These are phyloP conservation scores for Schizothorax lantsangensis DNA, from an alignment of 2,797 vertebrate species.

Conservation along the genomic window DNA sequence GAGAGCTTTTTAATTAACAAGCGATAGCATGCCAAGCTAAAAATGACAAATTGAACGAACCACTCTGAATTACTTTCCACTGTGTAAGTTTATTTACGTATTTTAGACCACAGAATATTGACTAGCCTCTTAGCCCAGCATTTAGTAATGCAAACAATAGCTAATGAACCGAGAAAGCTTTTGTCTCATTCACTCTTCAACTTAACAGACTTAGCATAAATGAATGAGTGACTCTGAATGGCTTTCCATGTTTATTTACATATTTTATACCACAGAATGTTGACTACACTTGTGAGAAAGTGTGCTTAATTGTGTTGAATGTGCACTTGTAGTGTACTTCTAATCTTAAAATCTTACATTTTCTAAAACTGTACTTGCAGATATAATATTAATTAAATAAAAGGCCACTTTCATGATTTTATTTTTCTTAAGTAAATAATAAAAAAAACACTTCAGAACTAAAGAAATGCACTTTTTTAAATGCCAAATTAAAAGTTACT, in stretches of 20 bases:
- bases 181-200: conserved; percentile 19
- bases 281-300: neutral
- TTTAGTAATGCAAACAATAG: conserved; percentile 36
- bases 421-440: neutral
- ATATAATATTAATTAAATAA: neutral
- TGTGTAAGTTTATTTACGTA: conserved; percentile 10
- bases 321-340: neutral
- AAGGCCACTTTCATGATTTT: neutral
- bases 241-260: neutral
- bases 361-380: neutral
- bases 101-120: conserved; percentile 11
- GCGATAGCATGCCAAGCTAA: neutral
- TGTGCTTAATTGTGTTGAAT: neutral
- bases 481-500: neutral
- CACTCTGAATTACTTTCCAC: neutral
- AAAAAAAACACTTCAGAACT: neutral
- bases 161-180: conserved; percentile 36
- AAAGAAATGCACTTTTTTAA: neutral
- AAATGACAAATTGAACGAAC: neutral
- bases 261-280: neutral
- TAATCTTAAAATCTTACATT: neutral
- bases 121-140: conserved; percentile 6
- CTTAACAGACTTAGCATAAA: conserved; percentile 3
- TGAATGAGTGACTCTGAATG: neutral
- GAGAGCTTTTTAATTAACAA: conserved; percentile 45